Base-by-base conservation (phyloP, 2,888 invertebrate species). In the Glaucopsyche alexis region DNA sequence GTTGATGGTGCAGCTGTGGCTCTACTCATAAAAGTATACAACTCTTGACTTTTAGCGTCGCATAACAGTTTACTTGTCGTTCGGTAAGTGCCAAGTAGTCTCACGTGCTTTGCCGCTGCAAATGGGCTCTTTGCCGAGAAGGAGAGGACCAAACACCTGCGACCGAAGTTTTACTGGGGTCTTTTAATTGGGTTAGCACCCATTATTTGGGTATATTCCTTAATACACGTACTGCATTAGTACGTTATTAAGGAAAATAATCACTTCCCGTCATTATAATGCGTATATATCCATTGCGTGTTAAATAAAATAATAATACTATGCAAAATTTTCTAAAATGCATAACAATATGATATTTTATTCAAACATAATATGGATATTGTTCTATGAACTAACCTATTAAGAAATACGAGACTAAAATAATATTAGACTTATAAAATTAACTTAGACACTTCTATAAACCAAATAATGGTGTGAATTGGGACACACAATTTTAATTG, bases 91-190 rank as follows among this genome's bases (percentile, higher is more conserved):
- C 83, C 80, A 88, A 90, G 85, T 84, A 85, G 84, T 80, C 82
- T 83, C 91, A 91, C 87, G 85, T 92, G 91, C 82, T 81, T 73
- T 52, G 77, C 77, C 75, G 76, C 80, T 80, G 81, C 78, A 85
- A 91, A 91, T 89, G 87, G 86, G 78, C 76, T 80, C 76, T 81
- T 83, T 86, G 86, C 86, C 89, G 90, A 87, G 87, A 84, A 81
- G 83, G 80, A 77, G 80, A 77, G 78, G 80, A 78, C 72, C 74
- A 75, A 74, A 77, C 92, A 92, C 91, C 92, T 92, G 92, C 81
- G 86, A 80, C 86, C 81, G 76, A 77, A 76, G 79, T 78, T 77
- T 77, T 79, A 78, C 79, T 80, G 77, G 82, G 81, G 78, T 81
- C 81, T 80, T 85, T 82, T 87, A 82, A 85, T 83, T 82, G 79